Conservation (phyloP, 2,888 invertebrate genomes). For the Cancer borealis region DNA sequence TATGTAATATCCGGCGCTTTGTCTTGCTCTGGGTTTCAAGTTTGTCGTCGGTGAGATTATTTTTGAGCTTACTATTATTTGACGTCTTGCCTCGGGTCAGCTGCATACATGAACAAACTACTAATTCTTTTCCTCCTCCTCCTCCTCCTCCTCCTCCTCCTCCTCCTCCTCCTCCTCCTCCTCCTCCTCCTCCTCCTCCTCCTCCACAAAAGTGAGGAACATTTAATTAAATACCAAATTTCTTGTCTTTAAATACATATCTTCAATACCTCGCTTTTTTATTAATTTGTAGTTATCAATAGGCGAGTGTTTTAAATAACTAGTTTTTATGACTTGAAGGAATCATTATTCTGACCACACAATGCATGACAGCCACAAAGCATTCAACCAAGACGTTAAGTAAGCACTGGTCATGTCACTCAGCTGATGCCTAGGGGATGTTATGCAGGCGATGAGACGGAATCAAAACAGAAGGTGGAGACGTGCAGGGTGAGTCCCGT, state of each 20-base stretch:
- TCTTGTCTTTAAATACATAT: background rate
- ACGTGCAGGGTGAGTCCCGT: background rate
- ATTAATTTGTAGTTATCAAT: background rate
- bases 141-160: background rate
- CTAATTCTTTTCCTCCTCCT: background rate
- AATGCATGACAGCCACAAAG: background rate
- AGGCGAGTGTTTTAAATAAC: background rate
- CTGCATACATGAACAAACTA: background rate
- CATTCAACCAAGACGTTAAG: background rate
- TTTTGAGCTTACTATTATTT: background rate
- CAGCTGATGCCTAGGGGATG: background rate
- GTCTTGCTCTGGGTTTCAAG: background rate
- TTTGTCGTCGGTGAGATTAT: background rate
- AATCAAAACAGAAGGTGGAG: background rate
- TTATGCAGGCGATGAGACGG: background rate
- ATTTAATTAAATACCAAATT: background rate
- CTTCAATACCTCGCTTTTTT: background rate
- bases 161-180: background rate
- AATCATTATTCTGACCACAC: background rate
- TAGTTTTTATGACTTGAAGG: background rate
- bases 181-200: background rate
- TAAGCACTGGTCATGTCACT: background rate
- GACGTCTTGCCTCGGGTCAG: background rate
- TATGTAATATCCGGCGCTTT: constrained; percentile 42
- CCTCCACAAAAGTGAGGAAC: background rate